phyloP scores from a whole-genome alignment of 64 coral and sea anemone genomes.

The Stichodactyla mertensii region DNA sequence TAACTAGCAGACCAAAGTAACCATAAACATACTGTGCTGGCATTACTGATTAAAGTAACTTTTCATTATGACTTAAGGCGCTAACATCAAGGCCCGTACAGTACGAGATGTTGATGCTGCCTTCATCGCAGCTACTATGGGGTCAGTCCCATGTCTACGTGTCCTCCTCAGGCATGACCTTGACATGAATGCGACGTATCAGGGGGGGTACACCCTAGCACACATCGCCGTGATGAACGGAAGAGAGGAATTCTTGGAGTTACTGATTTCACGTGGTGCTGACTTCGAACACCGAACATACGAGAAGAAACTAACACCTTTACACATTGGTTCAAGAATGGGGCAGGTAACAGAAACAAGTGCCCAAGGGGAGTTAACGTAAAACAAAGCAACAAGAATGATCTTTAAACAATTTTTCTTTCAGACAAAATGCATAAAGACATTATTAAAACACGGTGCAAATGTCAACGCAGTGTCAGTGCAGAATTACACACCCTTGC shows the following conservation, averaged over 20 bases:
- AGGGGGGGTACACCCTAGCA: conserved; percentile 37
- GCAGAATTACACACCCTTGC: conserved; percentile 37
- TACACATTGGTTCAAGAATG: conserved; percentile 36
- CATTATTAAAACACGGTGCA: conserved; percentile 39
- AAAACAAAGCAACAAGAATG: too few relatives aligned
- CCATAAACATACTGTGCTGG: not conserved
- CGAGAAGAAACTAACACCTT: conserved; percentile 30
- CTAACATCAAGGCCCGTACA: conserved; percentile 44
- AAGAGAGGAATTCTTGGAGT: conserved; percentile 19
- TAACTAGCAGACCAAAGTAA: not conserved
- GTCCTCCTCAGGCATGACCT: conserved; percentile 45
- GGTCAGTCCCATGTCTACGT: conserved; percentile 35
- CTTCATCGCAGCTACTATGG: conserved; percentile 19
- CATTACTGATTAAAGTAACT: not conserved
- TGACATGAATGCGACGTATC: conserved; percentile 47
- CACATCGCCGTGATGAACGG: conserved; percentile 49
- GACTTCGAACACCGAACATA: conserved; percentile 38
- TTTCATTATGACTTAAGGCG: conserved; percentile 12
- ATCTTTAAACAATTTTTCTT: not conserved
- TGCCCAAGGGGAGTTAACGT: too few relatives aligned
- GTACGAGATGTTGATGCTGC: conserved; percentile 39
- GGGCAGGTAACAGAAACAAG: conserved; percentile 24
- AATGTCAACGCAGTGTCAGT: conserved; percentile 43
- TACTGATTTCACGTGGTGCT: conserved; percentile 30
- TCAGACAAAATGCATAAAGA: conserved; percentile 22